phyloP scores from a whole-genome alignment of 2,888 invertebrate genomes.

The Drosophila bunnanda region DNA sequence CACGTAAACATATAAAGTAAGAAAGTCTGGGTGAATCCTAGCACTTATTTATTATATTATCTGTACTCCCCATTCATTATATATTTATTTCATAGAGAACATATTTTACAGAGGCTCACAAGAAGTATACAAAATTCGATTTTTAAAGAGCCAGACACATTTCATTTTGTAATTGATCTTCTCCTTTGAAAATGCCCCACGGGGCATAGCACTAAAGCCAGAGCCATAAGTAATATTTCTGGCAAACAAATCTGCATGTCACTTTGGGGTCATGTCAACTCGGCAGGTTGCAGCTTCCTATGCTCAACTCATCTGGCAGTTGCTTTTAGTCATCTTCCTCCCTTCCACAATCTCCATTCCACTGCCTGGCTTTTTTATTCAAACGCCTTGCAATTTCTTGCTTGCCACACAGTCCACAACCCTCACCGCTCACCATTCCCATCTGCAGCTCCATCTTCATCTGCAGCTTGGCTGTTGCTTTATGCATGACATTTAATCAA shows the following conservation, averaged over 20 bases:
- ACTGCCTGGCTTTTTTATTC: slow-evolving; percentile 48
- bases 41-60: no score
- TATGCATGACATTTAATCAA: slow-evolving; percentile 81
- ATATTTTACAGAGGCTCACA: slow-evolving; percentile 15
- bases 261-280: slow-evolving; percentile 38
- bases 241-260: slow-evolving; percentile 56
- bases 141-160: slow-evolving; percentile 26
- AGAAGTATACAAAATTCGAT: background rate
- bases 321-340: slow-evolving; percentile 38
- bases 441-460: slow-evolving; percentile 28
- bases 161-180: slow-evolving; percentile 47
- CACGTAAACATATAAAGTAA: no score
- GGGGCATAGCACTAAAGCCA: slow-evolving; percentile 26
- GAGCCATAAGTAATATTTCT: slow-evolving; percentile 52
- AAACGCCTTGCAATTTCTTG: slow-evolving; percentile 69
- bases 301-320: slow-evolving; percentile 32
- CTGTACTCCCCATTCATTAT: no score
- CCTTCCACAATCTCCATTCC: slow-evolving; percentile 18
- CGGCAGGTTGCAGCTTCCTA: slow-evolving; percentile 34
- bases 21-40: no score
- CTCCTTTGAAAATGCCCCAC: slow-evolving; percentile 8
- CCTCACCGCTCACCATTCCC: slow-evolving; percentile 25
- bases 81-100: background rate
- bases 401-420: slow-evolving; percentile 22
- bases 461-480: slow-evolving; percentile 71